Evolutionary conservation across 2,113 vertebrate species (phyloP), one percentile per base, ranked within the genome.

Genomic region (Lycocorax pyrrhopterus): DNA sequence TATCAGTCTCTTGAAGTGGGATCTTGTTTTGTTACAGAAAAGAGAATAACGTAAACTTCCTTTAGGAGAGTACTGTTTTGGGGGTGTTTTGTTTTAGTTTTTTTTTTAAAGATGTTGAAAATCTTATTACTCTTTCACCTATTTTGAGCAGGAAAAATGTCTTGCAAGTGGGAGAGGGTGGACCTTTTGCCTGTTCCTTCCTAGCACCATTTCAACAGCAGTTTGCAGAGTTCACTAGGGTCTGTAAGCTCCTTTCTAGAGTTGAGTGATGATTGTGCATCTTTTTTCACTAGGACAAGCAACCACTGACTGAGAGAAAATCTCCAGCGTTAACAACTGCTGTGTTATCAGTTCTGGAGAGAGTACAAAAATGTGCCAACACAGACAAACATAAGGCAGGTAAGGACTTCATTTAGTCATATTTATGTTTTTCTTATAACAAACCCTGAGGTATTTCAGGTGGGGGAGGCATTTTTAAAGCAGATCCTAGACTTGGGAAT

Each of bases 301-400:
- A 86, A 52, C 73, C 55, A 60, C 15, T 20, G 58, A 59, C 62
- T 53, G 60, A 37, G 12, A 94, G 33, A 56, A 97, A 97, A 73
- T 72, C 84, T 13, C 78, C 93, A 60, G 81, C 89, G 4, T 49
- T 96, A 47, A 96, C 94, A 29, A 44, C 80, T 73, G 88, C 96
- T 4, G 96, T 93, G 60, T 77, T 86, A 37, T 10, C 72, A 1
- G 93, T 97, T 23, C 96, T 96, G 64, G 97, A 92, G 59, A 96
- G 62, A 72, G 25, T 32, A 62, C 64, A 82, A n/a, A 81, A 72
- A 43, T 18, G 19, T 72, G 44, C 35, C 13, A 90, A 12, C 27
- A 46, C 44, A 43, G 56, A 8, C 5, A 17, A 69, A 25, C 1
- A 13, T 15, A 60, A 19, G 18, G 9, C 90, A 90, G 93, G 97